Evolutionary conservation across 2,797 vertebrate species (phyloP).

Genomic region (Mormyrops boulengeri): DNA sequence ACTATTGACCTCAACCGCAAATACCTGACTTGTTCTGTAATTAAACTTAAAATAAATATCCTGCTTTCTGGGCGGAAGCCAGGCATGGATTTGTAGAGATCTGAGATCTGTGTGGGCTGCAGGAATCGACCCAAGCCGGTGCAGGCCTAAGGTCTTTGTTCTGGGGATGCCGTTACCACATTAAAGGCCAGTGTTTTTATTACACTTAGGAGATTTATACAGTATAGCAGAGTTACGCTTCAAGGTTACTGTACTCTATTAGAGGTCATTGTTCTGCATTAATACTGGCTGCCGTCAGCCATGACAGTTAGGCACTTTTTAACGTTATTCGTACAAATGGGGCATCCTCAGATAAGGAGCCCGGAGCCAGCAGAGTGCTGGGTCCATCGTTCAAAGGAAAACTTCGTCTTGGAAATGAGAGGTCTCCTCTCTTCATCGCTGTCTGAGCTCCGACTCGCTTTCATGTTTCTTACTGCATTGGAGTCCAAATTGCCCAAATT

Average conservation of each 20-base stretch:
- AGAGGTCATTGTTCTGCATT: slow-evolving; percentile 2
- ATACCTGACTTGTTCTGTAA: slow-evolving; percentile 65
- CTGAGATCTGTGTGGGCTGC: slow-evolving; percentile 7
- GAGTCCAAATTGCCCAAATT: slow-evolving; percentile 61
- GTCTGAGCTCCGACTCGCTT: slow-evolving; percentile 39
- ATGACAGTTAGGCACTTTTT: not conserved
- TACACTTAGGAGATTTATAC: not conserved
- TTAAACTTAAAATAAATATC: slow-evolving; percentile 51
- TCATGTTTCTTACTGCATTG: slow-evolving; percentile 55
- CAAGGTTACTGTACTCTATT: not conserved
- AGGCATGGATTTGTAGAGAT: not conserved
- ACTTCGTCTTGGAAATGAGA: slow-evolving; percentile 19
- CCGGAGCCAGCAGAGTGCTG: slow-evolving; percentile 30
- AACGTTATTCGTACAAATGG: slow-evolving; percentile 22
- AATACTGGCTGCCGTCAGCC: not conserved
- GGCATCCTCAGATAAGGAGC: slow-evolving; percentile 25
- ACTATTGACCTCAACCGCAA: slow-evolving; percentile 69
- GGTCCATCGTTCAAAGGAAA: slow-evolving; percentile 37
- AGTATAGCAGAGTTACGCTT: not conserved
- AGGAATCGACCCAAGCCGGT: not conserved
- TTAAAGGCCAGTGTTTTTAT: slow-evolving; percentile 1
- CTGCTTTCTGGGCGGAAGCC: slow-evolving; percentile 21
- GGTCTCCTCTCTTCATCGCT: slow-evolving; percentile 32
- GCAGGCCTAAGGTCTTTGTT: not conserved
- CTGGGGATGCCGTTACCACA: not conserved